Base-by-base conservation (phyloP, 2,113 vertebrate genomes). In the Alligator sinensis region DNA sequence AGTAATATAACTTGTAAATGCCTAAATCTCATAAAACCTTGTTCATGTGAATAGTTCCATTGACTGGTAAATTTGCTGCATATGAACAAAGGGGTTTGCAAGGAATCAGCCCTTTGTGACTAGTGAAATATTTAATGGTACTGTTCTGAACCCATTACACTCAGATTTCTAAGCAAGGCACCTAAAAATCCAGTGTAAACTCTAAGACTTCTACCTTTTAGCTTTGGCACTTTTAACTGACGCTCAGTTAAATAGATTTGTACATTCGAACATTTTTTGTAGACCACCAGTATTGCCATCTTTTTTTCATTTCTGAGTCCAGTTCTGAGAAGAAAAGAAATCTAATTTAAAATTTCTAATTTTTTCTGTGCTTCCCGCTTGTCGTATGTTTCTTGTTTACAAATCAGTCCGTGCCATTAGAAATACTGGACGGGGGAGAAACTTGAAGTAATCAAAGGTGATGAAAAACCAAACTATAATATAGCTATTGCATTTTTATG, bases 361-460 rank as follows among this genome's bases (percentile, higher is more conserved):
- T 95, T 94, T 91, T 96, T 95, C 90, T 88, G 85, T 88, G 63
- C 22, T 92, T 94, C 72, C 57, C 12, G 90, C 34, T 19, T 87
- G 11, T 93, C 38, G n/a, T 94, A 91, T 96, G 21, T 80, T 97
- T 91, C 63, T 96, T 85, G 34, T 96, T 97, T 96, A 61, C 91
- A 28, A 90, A 96, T 87, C 58, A 77, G 87, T 72, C 11, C 17
- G 47, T 95, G 76, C 84, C 70, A 87, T 64, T 96, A 94, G 89
- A 91, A 96, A 90, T 77, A 90, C 24, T 72, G 79, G 91, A 94
- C 13, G 34, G 34, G 30, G 16, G 24, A 92, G 80, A 86, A 95
- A 4, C 14, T 94, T 92, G 88, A 97, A 97, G 88, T 57, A 93
- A 57, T 61, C 55, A 94, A 92, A 92, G 76, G 47, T 91, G 74